phyloP scores from a whole-genome alignment of 2,888 invertebrate species.

The Cynaeus angustus region DNA sequence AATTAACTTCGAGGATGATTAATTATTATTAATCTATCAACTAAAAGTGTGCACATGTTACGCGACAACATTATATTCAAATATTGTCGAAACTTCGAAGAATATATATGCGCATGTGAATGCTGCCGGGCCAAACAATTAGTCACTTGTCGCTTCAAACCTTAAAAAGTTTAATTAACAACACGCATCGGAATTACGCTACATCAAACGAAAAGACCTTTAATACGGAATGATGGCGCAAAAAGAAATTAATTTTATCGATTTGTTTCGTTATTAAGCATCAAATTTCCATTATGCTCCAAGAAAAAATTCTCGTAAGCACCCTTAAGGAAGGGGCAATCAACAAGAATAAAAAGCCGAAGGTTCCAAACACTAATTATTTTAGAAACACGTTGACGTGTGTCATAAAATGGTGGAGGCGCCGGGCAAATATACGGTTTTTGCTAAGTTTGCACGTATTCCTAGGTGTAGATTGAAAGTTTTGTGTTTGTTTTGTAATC shows the following conservation, averaged over 20 bases:
- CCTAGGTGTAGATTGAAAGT: background rate
- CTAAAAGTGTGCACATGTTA: background rate
- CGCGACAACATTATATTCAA: constrained; percentile 10
- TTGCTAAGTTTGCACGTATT: background rate
- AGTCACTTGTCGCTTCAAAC: no score
- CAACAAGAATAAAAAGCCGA: no score
- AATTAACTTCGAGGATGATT: constrained; percentile 27
- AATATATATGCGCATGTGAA: no score
- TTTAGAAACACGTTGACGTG: no score
- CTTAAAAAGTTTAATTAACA: constrained; percentile 37
- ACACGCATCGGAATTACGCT: constrained; percentile 33
- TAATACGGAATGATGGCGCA: constrained; percentile 32
- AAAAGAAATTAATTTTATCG: constrained; percentile 39
- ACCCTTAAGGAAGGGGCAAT: background rate
- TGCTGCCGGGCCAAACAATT: no score
- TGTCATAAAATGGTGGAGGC: no score
- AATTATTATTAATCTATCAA: constrained; percentile 6
- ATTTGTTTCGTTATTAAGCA: constrained; percentile 34
- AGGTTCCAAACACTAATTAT: no score
- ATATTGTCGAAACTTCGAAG: constrained; percentile 13
- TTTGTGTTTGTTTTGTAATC: constrained; percentile 12
- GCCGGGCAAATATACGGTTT: no score
- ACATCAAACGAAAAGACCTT: constrained; percentile 27
- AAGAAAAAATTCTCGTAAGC: constrained; percentile 8
- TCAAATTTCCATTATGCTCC: constrained; percentile 27